phyloP scores from a whole-genome alignment of 2,797 vertebrate species.

The Molossus alvarezi region DNA sequence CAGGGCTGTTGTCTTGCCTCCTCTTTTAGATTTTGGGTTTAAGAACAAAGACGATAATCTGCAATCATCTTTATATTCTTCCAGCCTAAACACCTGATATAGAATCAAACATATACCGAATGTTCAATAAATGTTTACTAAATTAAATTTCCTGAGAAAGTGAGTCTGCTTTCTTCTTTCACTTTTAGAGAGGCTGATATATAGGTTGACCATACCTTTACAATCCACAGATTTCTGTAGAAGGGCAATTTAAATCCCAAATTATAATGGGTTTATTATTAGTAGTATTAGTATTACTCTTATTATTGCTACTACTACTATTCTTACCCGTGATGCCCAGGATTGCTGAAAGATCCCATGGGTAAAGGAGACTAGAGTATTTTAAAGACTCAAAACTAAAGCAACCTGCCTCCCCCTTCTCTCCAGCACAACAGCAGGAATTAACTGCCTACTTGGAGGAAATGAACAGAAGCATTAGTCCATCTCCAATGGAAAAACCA shows the following conservation, averaged over 20 bases:
- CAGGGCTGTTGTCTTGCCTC: background rate
- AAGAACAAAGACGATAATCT: conserved; percentile 42
- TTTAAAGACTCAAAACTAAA: conserved; percentile 70
- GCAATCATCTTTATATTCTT: conserved; percentile 36
- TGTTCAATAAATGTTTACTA: background rate
- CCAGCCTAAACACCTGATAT: background rate
- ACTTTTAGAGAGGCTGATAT: background rate
- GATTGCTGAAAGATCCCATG: conserved; percentile 18
- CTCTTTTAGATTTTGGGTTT: background rate
- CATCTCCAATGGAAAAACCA: conserved; percentile 65
- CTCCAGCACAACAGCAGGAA: conserved; percentile 66
- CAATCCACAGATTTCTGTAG: conserved; percentile 46
- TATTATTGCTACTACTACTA: background rate
- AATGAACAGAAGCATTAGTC: conserved; percentile 69
- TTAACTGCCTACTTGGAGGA: conserved; percentile 69
- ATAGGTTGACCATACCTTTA: background rate
- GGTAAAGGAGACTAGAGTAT: conserved; percentile 22
- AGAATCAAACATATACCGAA: background rate
- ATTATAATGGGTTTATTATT: background rate
- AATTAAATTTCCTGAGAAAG: background rate
- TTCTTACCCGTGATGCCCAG: background rate
- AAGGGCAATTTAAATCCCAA: conserved; percentile 56
- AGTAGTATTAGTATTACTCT: background rate
- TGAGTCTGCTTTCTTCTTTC: background rate
- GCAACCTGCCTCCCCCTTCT: conserved; percentile 57